These are phyloP conservation scores for Coregonus sp. DNA, from an alignment of 2,797 vertebrate species.

Conservation along the genomic window DNA sequence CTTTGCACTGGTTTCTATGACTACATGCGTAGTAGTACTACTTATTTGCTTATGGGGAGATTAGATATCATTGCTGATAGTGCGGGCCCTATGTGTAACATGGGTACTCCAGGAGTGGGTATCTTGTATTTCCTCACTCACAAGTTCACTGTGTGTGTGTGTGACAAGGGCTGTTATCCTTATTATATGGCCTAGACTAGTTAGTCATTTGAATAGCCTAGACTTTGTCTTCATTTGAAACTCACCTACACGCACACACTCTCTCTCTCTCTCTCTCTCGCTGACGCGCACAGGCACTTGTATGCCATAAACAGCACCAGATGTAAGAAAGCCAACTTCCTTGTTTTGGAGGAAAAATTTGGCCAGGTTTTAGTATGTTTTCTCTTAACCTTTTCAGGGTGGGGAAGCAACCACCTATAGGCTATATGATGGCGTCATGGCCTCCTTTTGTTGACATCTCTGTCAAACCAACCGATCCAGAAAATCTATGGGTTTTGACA, in stretches of 20 bases:
- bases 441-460: background rate
- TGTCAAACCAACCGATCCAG: background rate
- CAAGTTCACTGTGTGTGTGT: background rate
- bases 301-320: slow-evolving; percentile 46
- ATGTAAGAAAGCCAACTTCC: slow-evolving; percentile 45
- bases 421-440: background rate
- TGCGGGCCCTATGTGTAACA: no score
- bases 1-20: no score
- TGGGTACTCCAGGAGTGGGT: no score
- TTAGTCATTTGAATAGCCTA: no score
- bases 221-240: no score
- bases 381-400: background rate
- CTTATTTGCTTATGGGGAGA: no score
- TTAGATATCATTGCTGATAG: no score
- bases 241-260: background rate
- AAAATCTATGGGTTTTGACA: slow-evolving; percentile 1
- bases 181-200: no score
- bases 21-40: no score
- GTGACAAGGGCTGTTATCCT: background rate
- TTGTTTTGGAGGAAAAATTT: slow-evolving; percentile 30
- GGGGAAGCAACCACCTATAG: background rate
- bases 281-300: background rate
- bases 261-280: background rate
- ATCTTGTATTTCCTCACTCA: no score
- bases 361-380: slow-evolving; percentile 8